phyloP scores from a whole-genome alignment of 53 echinoderm and acorn worm species.

The Temnopleurus reevesii region DNA sequence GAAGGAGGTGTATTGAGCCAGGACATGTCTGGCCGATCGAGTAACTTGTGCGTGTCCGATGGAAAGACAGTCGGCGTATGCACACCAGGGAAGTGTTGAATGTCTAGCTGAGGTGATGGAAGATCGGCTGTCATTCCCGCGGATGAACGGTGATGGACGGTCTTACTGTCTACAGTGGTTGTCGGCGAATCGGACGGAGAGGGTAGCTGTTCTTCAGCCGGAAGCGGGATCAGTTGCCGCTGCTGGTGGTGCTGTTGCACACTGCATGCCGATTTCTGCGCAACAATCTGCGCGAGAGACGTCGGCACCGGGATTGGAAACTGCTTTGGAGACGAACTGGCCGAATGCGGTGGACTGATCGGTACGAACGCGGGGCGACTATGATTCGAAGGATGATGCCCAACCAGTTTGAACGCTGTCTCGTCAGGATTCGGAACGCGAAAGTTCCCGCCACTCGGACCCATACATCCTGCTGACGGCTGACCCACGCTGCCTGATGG shows the following conservation, averaged over 20 bases:
- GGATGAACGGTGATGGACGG: conserved; percentile 44
- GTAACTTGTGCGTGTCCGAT: conserved; percentile 3
- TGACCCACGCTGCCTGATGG: background rate
- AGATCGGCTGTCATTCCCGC: background rate
- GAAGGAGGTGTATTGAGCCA: conserved; percentile 57
- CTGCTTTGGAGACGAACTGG: background rate
- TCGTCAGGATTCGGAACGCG: conserved; percentile 47
- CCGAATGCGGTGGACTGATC: conserved; percentile 35
- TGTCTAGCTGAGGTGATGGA: background rate
- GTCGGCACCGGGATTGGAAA: conserved; percentile 56
- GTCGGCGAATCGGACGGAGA: background rate
- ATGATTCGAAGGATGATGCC: background rate
- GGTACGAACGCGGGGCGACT: conserved; percentile 29
- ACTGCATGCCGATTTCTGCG: background rate
- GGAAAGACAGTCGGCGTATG: background rate
- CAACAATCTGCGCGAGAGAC: background rate
- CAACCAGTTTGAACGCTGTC: conserved; percentile 48
- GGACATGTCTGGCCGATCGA: background rate
- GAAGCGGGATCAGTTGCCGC: background rate
- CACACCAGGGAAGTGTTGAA: background rate
- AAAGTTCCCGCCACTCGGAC: conserved; percentile 26
- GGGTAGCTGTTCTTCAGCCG: background rate
- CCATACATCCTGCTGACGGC: background rate
- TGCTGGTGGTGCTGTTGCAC: background rate
- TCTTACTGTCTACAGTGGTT: background rate